phyloP scores from a whole-genome alignment of 2,888 invertebrate genomes.

The Melipona bicolor region DNA sequence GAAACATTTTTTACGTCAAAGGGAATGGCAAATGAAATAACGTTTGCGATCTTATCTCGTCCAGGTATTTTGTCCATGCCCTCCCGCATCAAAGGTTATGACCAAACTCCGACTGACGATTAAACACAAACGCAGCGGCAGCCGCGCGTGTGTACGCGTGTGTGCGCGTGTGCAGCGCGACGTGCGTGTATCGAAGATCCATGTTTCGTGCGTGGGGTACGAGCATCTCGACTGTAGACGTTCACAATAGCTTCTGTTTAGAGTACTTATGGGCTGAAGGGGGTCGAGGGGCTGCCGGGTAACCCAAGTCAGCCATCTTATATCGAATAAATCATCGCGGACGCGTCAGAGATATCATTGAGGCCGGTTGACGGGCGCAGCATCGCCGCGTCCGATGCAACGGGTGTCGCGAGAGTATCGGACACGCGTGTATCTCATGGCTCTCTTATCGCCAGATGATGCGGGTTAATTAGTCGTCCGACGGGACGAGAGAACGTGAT shows the following conservation, averaged over 20 bases:
- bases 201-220: constrained; percentile 80
- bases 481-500: constrained; percentile 17
- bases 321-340: constrained; percentile 83
- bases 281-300: constrained; percentile 66
- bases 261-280: constrained; percentile 78
- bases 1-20: constrained; percentile 71
- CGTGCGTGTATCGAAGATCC: constrained; percentile 66
- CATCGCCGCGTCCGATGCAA: constrained; percentile 72
- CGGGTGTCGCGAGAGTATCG: constrained; percentile 73
- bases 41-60: constrained; percentile 77
- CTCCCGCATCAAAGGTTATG: constrained; percentile 74
- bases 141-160: neutral
- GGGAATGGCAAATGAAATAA: constrained; percentile 75
- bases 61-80: constrained; percentile 75
- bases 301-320: constrained; percentile 82
- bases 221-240: constrained; percentile 79
- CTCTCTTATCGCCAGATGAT: constrained; percentile 10
- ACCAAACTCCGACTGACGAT: constrained; percentile 71
- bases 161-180: constrained; percentile 33
- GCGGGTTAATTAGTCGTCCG: constrained; percentile 51
- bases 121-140: constrained; percentile 59
- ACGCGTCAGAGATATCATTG: constrained; percentile 83
- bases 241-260: constrained; percentile 84
- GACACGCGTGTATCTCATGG: constrained; percentile 15
- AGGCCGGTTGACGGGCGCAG: constrained; percentile 80